Conservation (phyloP, 1,140 invertebrate species). For the Thrips palmi region DNA sequence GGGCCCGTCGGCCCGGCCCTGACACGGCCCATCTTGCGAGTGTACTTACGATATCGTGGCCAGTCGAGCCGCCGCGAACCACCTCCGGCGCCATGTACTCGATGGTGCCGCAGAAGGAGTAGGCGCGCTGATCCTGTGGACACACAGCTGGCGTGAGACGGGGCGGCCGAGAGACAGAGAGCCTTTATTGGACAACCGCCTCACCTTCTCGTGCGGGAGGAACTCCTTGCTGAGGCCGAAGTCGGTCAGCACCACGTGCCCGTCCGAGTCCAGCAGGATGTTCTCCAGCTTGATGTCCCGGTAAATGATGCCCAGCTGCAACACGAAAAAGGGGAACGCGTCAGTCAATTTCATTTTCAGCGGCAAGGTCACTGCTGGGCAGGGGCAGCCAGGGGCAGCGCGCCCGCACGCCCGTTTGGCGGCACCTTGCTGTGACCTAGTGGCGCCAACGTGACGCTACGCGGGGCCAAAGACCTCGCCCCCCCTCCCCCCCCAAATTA, state of each 20-base stretch:
- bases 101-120: slow-evolving; percentile 95
- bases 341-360: no score
- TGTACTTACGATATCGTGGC: slow-evolving; percentile 76
- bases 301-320: slow-evolving; percentile 83
- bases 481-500: no score
- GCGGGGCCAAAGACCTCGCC: no score
- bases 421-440: no score
- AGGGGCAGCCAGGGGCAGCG: no score
- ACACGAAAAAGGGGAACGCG: slow-evolving; percentile 16
- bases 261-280: slow-evolving; percentile 68
- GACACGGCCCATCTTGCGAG: not conserved
- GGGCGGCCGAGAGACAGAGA: slow-evolving; percentile 1
- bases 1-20: no score
- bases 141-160: slow-evolving; percentile 5
- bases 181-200: slow-evolving; percentile 6
- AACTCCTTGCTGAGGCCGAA: slow-evolving; percentile 85
- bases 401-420: no score
- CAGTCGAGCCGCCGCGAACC: slow-evolving; percentile 56
- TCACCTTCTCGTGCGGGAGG: slow-evolving; percentile 41
- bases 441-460: no score
- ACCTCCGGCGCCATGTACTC: slow-evolving; percentile 94
- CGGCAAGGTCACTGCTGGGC: not conserved
- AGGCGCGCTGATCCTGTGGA: slow-evolving; percentile 52
- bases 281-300: slow-evolving; percentile 91
- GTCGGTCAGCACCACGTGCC: slow-evolving; percentile 81